Evolutionary conservation across 1,140 invertebrate genomes (phyloP).

Genomic region (Bombus fervidus): DNA sequence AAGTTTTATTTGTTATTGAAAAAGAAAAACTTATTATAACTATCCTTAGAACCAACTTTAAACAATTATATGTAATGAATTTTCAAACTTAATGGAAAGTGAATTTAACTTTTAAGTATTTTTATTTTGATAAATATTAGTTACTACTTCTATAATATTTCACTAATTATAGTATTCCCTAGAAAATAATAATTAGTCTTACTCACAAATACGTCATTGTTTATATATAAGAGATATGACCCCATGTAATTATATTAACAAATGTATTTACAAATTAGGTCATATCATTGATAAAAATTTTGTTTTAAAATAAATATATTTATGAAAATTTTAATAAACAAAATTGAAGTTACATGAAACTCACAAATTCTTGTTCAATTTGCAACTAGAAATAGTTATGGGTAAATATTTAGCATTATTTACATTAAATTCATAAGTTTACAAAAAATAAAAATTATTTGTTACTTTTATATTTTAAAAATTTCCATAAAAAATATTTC

Average conservation of each 20-base stretch:
- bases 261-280: background rate
- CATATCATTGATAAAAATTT: background rate
- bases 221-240: background rate
- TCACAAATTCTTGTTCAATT: background rate
- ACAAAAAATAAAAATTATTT: background rate
- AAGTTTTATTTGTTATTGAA: background rate
- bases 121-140: background rate
- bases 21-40: background rate
- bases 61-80: background rate
- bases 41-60: background rate
- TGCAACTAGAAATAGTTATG: constrained; percentile 4
- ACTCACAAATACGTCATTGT: background rate
- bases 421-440: background rate
- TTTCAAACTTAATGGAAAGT: background rate
- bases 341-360: background rate
- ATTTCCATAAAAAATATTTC: background rate
- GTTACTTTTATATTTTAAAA: background rate
- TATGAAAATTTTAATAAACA: background rate
- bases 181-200: background rate
- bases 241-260: background rate
- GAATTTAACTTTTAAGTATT: background rate
- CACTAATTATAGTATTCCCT: background rate
- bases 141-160: constrained; percentile 7
- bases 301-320: background rate
- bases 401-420: constrained; percentile 2